Conservation (phyloP, 64 coral and sea anemone genomes). For the Stylophora pistillata region DNA sequence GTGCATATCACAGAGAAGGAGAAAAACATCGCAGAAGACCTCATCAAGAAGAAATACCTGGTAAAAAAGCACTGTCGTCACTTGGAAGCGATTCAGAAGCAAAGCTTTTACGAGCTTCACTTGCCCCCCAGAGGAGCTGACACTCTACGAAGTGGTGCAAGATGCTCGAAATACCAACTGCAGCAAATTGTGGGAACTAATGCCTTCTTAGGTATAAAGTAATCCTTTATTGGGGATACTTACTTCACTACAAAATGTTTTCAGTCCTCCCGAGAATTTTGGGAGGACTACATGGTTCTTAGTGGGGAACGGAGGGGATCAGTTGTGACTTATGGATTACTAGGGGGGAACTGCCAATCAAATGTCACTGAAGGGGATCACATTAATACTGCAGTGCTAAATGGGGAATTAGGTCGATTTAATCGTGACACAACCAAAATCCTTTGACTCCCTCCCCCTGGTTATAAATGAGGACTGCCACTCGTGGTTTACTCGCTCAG, state of each 20-base stretch:
- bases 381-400: too few relatives aligned
- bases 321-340: too few relatives aligned
- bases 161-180: conserved; percentile 9
- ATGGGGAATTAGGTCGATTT: too few relatives aligned
- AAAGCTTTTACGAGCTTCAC: conserved; percentile 53
- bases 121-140: neutral
- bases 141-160: neutral
- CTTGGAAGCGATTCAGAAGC: neutral
- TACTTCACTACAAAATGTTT: too few relatives aligned
- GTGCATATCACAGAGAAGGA: conserved; percentile 53
- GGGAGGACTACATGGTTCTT: too few relatives aligned
- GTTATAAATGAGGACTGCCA: neutral
- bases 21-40: conserved; percentile 35
- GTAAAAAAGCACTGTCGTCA: conserved; percentile 17
- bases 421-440: too few relatives aligned
- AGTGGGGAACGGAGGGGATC: too few relatives aligned
- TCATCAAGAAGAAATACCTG: conserved; percentile 21
- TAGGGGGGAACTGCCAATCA: too few relatives aligned
- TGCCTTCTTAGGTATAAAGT: conserved; percentile 22
- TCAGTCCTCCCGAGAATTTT: too few relatives aligned
- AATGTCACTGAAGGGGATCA: too few relatives aligned
- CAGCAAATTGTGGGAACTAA: neutral
- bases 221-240: too few relatives aligned
- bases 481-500: neutral
- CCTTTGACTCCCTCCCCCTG: too few relatives aligned